Evolutionary conservation across 92 coral and sea anemone species (phyloP).

Genomic region (Parazoanthus darwini): DNA sequence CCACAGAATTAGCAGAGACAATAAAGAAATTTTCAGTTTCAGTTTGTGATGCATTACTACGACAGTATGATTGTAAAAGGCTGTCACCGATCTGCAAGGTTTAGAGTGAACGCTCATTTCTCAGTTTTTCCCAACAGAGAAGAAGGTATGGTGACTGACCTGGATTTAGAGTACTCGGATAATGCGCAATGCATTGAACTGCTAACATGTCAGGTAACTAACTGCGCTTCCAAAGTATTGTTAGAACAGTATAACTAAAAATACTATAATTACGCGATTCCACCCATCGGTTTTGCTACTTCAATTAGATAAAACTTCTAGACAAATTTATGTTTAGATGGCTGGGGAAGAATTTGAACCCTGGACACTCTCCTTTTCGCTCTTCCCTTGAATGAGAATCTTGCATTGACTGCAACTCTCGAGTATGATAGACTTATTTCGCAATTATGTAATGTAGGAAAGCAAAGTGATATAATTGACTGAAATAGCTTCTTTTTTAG

Average conservation of each 20-base stretch:
- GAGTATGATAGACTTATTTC: not conserved
- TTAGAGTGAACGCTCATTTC: not conserved
- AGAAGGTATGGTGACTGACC: slow-evolving; percentile 64
- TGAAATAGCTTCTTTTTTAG: no score
- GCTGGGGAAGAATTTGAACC: no score
- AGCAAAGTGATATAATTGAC: not conserved
- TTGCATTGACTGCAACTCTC: not conserved
- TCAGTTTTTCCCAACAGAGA: slow-evolving; percentile 55
- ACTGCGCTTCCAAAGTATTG: not conserved
- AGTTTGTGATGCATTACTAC: no score
- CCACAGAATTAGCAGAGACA: no score
- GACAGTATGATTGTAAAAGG: not conserved
- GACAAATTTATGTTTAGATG: not conserved
- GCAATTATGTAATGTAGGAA: not conserved
- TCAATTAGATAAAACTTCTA: no score
- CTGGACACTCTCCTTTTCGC: not conserved
- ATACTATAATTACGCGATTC: not conserved
- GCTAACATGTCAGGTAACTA: slow-evolving; percentile 85
- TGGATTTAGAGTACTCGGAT: slow-evolving; percentile 78
- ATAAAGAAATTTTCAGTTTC: no score
- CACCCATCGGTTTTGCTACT: not conserved
- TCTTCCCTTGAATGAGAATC: not conserved
- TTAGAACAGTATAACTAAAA: no score
- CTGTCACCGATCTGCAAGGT: not conserved
- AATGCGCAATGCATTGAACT: slow-evolving; percentile 91